Base-by-base conservation (phyloP, 2,797 vertebrate species). In the Silurus aristotelis region DNA sequence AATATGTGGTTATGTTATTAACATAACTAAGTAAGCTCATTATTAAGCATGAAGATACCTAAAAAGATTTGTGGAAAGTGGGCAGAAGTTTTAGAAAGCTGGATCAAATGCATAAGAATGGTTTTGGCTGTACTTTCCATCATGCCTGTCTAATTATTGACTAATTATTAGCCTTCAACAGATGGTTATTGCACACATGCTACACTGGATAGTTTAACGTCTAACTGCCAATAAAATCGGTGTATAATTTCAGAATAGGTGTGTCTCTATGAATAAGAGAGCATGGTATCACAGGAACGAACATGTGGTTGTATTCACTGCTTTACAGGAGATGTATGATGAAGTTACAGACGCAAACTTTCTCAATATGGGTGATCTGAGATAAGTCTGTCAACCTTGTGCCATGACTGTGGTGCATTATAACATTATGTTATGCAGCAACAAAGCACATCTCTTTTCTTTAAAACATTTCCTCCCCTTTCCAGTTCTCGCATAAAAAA, bases 401-500 rank as follows among this genome's bases (percentile, higher is more conserved):
- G 20, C 15, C 61, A 38, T 46, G 76, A 79, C 76, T n/a, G 22
- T n/a, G 60, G 15, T 22, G 17, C 56, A 43, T 80, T 46, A 80
- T 25, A 43, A 25, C 56, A 43, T 80, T 46, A 80, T 25, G 60
- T 64, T 64, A 46, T 1, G 38, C 20, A 79, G 22, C 38, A 60
- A 77, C 55, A 58, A 15, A 60, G 31, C 27, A 22, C 56, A 64
- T 48, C 43, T 25, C 46, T 68, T 58, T 61, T 63, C 12, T 75
- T 61, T 15, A 5, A 73, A 77, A n/a, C 52, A 68, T n/a, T 77
- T 77, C 48, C 13, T 52, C 27, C 22, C 13, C 5, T 38, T 60
- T 86, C 75, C 75, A 86, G 70, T 81, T 87, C 56, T 60, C 78
- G 60, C 48, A 56, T 72, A 14, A 71, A 84, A 82, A 83, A 82